Base-by-base conservation (phyloP, 1,140 invertebrate genomes). In the Catajapyx aquilonaris region DNA sequence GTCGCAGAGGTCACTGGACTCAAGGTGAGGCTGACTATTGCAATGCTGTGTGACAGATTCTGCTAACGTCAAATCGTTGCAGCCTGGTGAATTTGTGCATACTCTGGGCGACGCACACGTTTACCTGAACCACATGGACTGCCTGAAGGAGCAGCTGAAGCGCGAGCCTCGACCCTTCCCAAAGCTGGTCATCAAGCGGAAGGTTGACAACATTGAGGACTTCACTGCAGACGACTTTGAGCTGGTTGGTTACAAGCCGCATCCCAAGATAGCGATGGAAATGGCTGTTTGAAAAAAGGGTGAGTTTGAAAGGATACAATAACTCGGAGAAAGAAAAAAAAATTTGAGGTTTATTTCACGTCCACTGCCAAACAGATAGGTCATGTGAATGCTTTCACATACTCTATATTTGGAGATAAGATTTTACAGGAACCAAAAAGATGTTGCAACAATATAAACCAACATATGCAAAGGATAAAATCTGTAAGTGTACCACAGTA, bases 21-120 rank as follows among this genome's bases (percentile, higher is more conserved):
- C 9, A 75, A 91, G 56, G 67, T 68, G 46, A 47, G 45, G n/a
- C n/a, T n/a, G n/a, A n/a, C n/a, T n/a, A n/a, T n/a, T n/a, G n/a
- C n/a, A n/a, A n/a, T n/a, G n/a, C n/a, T n/a, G n/a, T n/a, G n/a
- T n/a, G n/a, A n/a, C n/a, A n/a, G n/a, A n/a, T n/a, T n/a, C n/a
- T n/a, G n/a, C n/a, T n/a, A n/a, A n/a, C n/a, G n/a, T 38, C 35
- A 20, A 10, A 11, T 49, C 52, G 45, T 60, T 57, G 42, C 53
- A 83, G 74, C 71, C 90, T 41, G 87, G 85, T 22, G 93, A 98
- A 47, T 96, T 99, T 59, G 64, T 98, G 11, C 93, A 98, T 55
- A 88, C 85, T 5, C 65, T 95, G 41, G 94, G 94, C 30, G 95
- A 99, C 62, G 79, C 86, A 43, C 95, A 99, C 62, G 73, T 99